Base-by-base conservation (phyloP, 2,888 invertebrate species). In the Chrysina gloriosa region DNA sequence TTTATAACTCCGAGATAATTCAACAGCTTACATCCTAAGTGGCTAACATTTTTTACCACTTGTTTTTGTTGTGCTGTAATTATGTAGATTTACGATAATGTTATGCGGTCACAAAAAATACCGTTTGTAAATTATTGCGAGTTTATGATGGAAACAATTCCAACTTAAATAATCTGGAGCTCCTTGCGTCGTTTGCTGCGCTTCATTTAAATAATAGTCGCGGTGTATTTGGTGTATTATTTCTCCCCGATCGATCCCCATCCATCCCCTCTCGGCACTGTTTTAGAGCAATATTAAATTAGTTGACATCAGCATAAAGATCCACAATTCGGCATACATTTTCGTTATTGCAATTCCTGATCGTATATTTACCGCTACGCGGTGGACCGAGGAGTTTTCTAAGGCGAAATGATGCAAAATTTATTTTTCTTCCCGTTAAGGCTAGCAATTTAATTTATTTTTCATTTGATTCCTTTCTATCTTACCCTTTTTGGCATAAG, bases 21-120 rank as follows among this genome's bases (percentile, higher is more conserved):
- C 81, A 80, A 80, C 81, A 81, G 81, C 80, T 81, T 81, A 79
- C 76, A 67, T 77, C 73, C 76, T 80, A 82, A 82, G 81, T 82
- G 79, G 81, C 81, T 79, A 80, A 81, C 81, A 81, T 82, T 81
- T 82, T 74, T 82, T 82, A 80, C 78, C 79, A 76, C 80, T 81
- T 81, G 80, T 80, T 81, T 81, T 79, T 75, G 75, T 75, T 69
- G 63, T 76, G 75, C 75, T 77, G 76, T 79, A 81, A 80, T 81
- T 82, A 82, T 81, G 80, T 78, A 80, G 79, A 82, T 81, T 80
- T 78, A 77, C 76, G 77, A 76, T 80, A 79, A 80, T 79, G 77
- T 80, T 74, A 72, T 75, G 72, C 72, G 71, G 73, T 73, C 71
- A 71, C 74, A 76, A 76, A 75, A 77, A 75, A 47, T 74, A 73